A percentile compares a stretch with the other conserved stretches of the same genome.
Evolutionary conservation across 2,888 invertebrate species (phyloP).

Genomic region (Andrena chrysosceles): DNA sequence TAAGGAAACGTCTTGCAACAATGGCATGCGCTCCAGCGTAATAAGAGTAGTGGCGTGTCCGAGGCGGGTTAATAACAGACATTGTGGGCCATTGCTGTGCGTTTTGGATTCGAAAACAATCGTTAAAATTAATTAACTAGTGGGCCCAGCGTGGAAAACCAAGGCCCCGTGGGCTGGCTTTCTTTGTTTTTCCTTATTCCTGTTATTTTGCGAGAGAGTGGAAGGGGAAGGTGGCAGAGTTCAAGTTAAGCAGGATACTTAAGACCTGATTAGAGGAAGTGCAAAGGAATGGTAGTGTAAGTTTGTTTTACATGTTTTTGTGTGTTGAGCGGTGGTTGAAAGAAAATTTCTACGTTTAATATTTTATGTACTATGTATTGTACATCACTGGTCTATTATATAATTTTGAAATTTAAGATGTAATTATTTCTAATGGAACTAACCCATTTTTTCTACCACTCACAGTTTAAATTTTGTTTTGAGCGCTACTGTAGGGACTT

Average conservation of each 20-base stretch:
- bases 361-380: no score
- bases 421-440: no score
- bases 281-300: not conserved
- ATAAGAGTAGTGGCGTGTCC: not conserved
- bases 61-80: not conserved
- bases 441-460: no score
- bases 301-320: no score
- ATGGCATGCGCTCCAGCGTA: not conserved
- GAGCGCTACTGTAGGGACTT: no score
- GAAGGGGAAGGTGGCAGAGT: not conserved
- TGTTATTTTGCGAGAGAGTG: not conserved
- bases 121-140: conserved; percentile 7
- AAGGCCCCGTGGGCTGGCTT: not conserved
- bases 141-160: not conserved
- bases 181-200: conserved; percentile 1
- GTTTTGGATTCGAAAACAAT: not conserved
- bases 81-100: not conserved
- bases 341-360: no score
- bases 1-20: conserved; percentile 12
- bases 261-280: not conserved
- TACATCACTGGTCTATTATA: no score
- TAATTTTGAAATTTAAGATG: no score
- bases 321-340: no score
- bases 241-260: not conserved
- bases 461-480: no score